Percentiles rank a stretch among this genome's conserved stretches.
These are phyloP conservation scores for Micromesistius poutassou DNA, from an alignment of 2,797 vertebrate species.

Conservation along the genomic window DNA sequence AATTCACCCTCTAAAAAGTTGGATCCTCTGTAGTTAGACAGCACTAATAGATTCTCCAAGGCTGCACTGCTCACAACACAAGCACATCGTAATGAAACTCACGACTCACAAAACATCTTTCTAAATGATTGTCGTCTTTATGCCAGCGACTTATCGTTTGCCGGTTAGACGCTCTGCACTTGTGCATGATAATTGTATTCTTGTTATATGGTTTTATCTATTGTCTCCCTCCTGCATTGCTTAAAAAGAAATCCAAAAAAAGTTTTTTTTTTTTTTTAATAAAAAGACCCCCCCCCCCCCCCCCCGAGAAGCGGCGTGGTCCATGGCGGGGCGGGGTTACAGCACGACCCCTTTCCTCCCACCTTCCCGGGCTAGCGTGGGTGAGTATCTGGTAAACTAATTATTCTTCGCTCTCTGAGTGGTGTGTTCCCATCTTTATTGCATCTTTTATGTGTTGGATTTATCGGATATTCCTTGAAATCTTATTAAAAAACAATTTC, in stretches of 20 bases:
- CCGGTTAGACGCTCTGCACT: background rate
- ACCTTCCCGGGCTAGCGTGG: background rate
- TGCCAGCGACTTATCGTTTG: background rate
- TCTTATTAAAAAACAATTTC: constrained; percentile 4
- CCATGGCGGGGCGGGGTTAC: too few species aligned
- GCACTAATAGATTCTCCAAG: background rate
- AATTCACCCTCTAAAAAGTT: background rate
- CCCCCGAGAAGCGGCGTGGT: background rate
- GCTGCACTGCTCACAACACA: background rate
- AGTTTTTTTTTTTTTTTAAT: too few species aligned
- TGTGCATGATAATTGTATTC: background rate
- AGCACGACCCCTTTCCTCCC: background rate
- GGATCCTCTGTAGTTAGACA: background rate
- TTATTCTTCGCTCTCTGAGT: background rate
- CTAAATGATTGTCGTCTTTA: background rate
- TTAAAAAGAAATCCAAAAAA: background rate
- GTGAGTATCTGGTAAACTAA: background rate
- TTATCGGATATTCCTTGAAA: background rate
- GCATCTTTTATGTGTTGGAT: constrained; percentile 1
- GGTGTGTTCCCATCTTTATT: background rate
- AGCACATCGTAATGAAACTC: background rate
- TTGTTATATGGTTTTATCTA: background rate
- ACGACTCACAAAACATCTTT: background rate
- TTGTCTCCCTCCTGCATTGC: background rate
- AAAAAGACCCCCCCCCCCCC: too few species aligned